Conservation (phyloP, 2,888 invertebrate species). For the Pardosa pseudoannulata region DNA sequence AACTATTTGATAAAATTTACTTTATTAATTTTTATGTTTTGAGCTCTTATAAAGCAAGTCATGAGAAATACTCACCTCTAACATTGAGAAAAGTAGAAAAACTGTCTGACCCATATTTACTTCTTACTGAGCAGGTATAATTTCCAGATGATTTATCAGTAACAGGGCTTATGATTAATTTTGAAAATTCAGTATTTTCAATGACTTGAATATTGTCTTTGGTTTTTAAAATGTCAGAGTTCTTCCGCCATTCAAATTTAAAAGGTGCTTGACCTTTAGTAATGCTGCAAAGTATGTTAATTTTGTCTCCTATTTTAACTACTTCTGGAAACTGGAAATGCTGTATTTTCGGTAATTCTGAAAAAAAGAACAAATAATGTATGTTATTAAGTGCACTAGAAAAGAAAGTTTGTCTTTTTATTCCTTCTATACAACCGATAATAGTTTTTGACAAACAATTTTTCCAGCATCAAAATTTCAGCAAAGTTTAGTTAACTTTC, state of each 20-base stretch:
- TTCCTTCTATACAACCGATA: too few species aligned
- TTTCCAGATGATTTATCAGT: conserved; percentile 57
- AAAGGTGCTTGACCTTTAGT: conserved; percentile 54
- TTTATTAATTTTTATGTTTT: too few species aligned
- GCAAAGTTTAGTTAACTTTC: too few species aligned
- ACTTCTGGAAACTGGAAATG: conserved; percentile 30
- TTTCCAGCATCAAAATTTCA: too few species aligned
- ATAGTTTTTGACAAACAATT: too few species aligned
- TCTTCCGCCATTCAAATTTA: conserved; percentile 55
- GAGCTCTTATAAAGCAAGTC: too few species aligned
- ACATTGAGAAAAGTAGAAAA: conserved; percentile 34
- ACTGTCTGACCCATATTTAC: conserved; percentile 61
- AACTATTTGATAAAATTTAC: too few species aligned
- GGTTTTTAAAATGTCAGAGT: not conserved
- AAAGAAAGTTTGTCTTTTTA: too few species aligned
- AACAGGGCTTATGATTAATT: conserved; percentile 51
- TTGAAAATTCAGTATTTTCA: conserved; percentile 33
- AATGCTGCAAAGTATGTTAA: conserved; percentile 38
- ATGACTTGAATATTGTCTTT: conserved; percentile 24
- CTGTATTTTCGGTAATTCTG: conserved; percentile 56
- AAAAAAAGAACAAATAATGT: conserved; percentile 16
- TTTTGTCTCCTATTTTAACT: conserved; percentile 44
- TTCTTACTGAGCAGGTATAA: conserved; percentile 68
- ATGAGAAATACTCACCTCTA: conserved; percentile 69
- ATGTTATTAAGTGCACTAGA: too few species aligned